Evolutionary conservation across 2,113 vertebrate species (phyloP).

Genomic region (Phyllostomus hastatus): DNA sequence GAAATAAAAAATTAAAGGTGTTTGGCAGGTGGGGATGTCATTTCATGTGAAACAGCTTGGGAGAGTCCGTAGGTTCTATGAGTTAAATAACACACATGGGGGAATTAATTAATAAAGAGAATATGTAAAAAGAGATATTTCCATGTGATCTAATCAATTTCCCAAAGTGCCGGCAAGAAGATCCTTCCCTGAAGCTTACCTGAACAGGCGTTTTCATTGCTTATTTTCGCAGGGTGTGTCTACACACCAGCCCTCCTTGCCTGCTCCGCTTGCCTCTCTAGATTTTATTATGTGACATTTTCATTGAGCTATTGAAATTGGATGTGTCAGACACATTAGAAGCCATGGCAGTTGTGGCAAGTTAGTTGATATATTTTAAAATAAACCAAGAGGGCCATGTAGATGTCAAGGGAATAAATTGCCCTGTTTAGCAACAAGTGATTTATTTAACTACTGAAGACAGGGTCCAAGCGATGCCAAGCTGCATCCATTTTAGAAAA

Average conservation of each 20-base stretch:
- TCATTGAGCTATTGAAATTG: slow-evolving; percentile 68
- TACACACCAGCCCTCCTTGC: not conserved
- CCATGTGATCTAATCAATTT: not conserved
- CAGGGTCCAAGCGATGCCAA: not conserved
- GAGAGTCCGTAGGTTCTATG: not conserved
- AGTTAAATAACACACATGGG: not conserved
- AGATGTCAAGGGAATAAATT: slow-evolving; percentile 59
- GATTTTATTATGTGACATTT: slow-evolving; percentile 56
- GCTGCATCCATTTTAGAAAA: slow-evolving; percentile 30
- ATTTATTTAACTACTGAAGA: slow-evolving; percentile 48
- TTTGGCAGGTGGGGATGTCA: not conserved
- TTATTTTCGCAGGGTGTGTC: not conserved
- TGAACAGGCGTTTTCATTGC: not conserved
- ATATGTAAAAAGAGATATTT: not conserved
- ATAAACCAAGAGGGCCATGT: slow-evolving; percentile 54
- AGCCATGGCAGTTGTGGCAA: slow-evolving; percentile 56
- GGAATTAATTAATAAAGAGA: not conserved
- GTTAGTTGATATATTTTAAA: slow-evolving; percentile 71
- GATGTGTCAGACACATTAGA: slow-evolving; percentile 61
- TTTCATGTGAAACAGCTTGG: not conserved
- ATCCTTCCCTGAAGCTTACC: not conserved
- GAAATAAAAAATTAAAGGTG: slow-evolving; percentile 17
- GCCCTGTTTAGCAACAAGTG: slow-evolving; percentile 63
- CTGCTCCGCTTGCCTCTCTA: not conserved
- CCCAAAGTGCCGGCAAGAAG: not conserved